Evolutionary conservation across 2,797 vertebrate species (phyloP).

Genomic region (Pipistrellus pipistrellus): DNA sequence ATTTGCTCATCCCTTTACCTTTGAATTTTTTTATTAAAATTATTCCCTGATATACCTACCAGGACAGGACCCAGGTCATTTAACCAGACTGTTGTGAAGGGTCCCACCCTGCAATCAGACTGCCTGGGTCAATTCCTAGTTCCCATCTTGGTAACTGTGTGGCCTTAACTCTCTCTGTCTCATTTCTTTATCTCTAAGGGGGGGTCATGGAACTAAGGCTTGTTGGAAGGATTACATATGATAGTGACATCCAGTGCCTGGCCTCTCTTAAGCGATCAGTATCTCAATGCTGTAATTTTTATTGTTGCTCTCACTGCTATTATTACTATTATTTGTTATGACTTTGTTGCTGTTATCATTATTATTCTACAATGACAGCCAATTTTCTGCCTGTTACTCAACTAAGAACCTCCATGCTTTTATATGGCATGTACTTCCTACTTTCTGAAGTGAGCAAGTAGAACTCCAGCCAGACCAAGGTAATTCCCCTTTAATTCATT

Average conservation of each 20-base stretch:
- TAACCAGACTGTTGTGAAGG: not conserved
- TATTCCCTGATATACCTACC: not conserved
- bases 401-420: not conserved
- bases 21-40: not conserved
- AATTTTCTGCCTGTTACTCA: not conserved
- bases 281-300: not conserved
- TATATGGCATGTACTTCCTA: not conserved
- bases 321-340: not conserved
- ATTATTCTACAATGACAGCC: not conserved
- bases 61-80: not conserved
- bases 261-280: not conserved
- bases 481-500: not conserved
- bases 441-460: not conserved
- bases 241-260: not conserved
- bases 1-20: slow-evolving; percentile 17
- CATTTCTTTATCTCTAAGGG: not conserved
- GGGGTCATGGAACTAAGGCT: not conserved
- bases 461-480: not conserved
- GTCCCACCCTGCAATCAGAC: not conserved
- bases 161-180: not conserved
- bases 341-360: not conserved
- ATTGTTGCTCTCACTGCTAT: not conserved
- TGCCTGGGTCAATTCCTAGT: not conserved
- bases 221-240: not conserved
- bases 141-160: not conserved